Base-by-base conservation (phyloP, 2,888 invertebrate species). In the Hypsopygia costalis region DNA sequence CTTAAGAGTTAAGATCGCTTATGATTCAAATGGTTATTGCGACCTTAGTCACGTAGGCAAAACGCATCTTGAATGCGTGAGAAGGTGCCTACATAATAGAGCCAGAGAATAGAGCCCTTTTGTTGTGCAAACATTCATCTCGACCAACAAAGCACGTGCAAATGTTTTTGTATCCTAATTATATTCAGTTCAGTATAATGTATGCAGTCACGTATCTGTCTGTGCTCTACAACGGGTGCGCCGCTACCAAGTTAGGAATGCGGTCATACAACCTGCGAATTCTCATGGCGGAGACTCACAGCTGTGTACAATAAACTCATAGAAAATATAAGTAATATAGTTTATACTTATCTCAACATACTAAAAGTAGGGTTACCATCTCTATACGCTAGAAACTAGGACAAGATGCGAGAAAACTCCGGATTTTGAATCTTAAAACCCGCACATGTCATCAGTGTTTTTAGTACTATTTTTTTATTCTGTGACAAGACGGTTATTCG, bases 41-140 rank as follows among this genome's bases (percentile, higher is more conserved):
- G 51, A 42, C 52, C 53, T 52, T 55, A 51, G 55, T 53, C 56
- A 58, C 52, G 49, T 46, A 52, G 49, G 35, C 40, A 40, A 40
- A 48, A 42, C 52, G 51, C 44, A 38, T 46, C 50, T 47, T 45
- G 45, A 48, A 45, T 48, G 41, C 41, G 36, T 33, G 16, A 41
- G 31, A 37, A 46, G 32, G 39, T 22, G 38, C 2, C 25, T 34
- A 21, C 40, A 43, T 38, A 46, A 16, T 16, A 16, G 16, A 16
- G 36, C 51, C 51, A n/a, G n/a, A n/a, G n/a, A n/a, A n/a, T n/a
- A n/a, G 16, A 16, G 36, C 51, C 51, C 52, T 54, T 46, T 40
- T 41, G 41, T 52, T 49, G 45, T 43, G 47, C 40, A 36, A 38
- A 34, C 25, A 33, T 28, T 37, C 12, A 21, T 37, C 34, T 33